Evolutionary conservation across 2,113 vertebrate genomes (phyloP).

Genomic region (Ploceus nigricollis): DNA sequence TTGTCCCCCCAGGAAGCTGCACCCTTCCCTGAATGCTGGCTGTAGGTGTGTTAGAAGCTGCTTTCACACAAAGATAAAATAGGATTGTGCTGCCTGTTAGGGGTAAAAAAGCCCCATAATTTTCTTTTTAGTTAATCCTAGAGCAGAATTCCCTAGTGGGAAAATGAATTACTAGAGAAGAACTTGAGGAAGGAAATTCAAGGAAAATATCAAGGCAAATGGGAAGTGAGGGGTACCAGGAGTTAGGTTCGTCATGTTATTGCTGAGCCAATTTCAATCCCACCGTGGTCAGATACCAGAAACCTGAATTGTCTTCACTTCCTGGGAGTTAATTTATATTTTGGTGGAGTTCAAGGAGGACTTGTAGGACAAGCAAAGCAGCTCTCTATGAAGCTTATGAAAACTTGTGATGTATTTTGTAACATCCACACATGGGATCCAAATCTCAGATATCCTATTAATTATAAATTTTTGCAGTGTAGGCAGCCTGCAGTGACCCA

Average conservation of each 20-base stretch:
- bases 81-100: background rate
- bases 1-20: background rate
- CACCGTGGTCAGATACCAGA: background rate
- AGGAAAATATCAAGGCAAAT: background rate
- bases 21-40: background rate
- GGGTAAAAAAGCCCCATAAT: background rate
- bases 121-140: background rate
- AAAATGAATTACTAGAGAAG: background rate
- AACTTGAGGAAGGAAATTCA: background rate
- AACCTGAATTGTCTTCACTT: background rate
- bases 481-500: background rate
- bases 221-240: background rate
- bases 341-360: slow-evolving; percentile 16
- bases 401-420: slow-evolving; percentile 14
- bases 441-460: background rate
- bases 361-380: slow-evolving; percentile 31
- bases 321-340: background rate
- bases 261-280: background rate
- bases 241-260: background rate
- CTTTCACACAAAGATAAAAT: background rate
- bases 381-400: background rate
- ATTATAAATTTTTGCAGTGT: background rate
- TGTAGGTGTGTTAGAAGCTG: background rate
- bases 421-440: background rate
- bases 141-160: background rate